Base-by-base conservation (phyloP, 2,797 vertebrate genomes). In the Anableps anableps region DNA sequence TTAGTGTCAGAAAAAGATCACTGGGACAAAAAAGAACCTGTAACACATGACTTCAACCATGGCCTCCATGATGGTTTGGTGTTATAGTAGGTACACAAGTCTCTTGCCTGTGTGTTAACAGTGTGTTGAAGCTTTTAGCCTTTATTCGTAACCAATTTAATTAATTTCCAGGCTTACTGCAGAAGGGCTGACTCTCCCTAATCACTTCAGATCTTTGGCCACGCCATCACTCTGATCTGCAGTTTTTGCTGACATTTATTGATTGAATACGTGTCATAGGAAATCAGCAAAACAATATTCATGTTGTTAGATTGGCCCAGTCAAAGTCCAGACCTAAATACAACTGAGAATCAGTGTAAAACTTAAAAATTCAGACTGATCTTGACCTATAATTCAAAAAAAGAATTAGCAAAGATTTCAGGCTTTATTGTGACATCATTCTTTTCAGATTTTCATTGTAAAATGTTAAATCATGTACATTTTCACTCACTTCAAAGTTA, bases 91-190 rank as follows among this genome's bases (percentile, higher is more conserved):
- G 45, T 76, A 72, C 58, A 19, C 8, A 41, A 14, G 76, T 26
- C 58, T 81, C 29, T 79, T 80, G 79, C 13, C 55, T 1, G 3
- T 55, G 78, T 90, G 87, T 82, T 92, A 84, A 89, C 85, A 87
- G 82, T 55, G 76, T 60, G 80, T 87, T 79, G 79, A 74, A 84
- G 86, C 83, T 86, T 91, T 88, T 76, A 85, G 85, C 83, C 85
- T 93, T 93, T 91, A 86, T 93, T 93, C 80, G 76, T 89, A 88
- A 91, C 87, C 53, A 80, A 91, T 93, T 92, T 90, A 92, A 94
- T 94, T 92, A 85, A 91, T 91, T 91, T 91, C 85, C 83, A 88
- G 88, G 80, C 85, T 62, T 84, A 88, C 86, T 86, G 86, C 82
- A 86, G 90, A 86, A 82, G 85, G 78, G 86, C 86, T 80, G 86